A percentile compares a stretch with the other conserved stretches of the same genome.
These are phyloP conservation scores for Temnopleurus reevesii DNA, from an alignment of 53 echinoderm and acorn worm species.

Conservation along the genomic window DNA sequence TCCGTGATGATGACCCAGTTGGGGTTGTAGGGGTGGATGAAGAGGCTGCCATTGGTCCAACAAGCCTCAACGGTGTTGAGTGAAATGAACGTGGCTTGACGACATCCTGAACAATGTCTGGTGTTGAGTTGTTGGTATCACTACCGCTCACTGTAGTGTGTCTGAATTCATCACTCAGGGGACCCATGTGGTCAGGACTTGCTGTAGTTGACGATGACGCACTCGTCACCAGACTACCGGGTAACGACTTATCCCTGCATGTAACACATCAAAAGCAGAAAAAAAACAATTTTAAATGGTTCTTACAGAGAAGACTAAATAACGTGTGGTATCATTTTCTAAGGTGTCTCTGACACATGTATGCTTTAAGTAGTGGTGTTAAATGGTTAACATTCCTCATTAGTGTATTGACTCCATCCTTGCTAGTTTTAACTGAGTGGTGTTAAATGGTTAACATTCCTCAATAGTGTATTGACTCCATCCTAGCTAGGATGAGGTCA, in stretches of 20 bases:
- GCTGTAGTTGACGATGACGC: conserved; percentile 48
- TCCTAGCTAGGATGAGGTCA: too few relatives aligned
- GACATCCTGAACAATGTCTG: conserved; percentile 76
- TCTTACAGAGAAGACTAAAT: background rate
- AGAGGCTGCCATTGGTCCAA: background rate
- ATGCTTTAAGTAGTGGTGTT: too few relatives aligned
- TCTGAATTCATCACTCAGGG: conserved; percentile 32
- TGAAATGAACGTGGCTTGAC: conserved; percentile 34
- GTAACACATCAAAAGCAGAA: background rate
- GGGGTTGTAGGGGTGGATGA: conserved; percentile 32
- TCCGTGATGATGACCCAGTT: background rate
- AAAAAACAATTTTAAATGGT: background rate
- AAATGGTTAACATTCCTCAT: too few relatives aligned
- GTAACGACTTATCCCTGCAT: conserved; percentile 32
- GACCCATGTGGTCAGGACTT: conserved; percentile 50
- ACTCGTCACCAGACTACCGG: conserved; percentile 36
- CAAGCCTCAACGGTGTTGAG: background rate
- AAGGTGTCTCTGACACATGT: background rate
- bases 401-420: too few relatives aligned
- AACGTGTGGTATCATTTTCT: background rate
- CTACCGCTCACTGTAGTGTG: conserved; percentile 28
- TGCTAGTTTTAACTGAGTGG: too few relatives aligned
- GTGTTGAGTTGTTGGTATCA: conserved; percentile 60
- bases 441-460: too few relatives aligned
- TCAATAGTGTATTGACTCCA: too few relatives aligned